These are phyloP conservation scores for Brachyhypopomus gauderio DNA, from an alignment of 2,113 vertebrate species.

Conservation along the genomic window DNA sequence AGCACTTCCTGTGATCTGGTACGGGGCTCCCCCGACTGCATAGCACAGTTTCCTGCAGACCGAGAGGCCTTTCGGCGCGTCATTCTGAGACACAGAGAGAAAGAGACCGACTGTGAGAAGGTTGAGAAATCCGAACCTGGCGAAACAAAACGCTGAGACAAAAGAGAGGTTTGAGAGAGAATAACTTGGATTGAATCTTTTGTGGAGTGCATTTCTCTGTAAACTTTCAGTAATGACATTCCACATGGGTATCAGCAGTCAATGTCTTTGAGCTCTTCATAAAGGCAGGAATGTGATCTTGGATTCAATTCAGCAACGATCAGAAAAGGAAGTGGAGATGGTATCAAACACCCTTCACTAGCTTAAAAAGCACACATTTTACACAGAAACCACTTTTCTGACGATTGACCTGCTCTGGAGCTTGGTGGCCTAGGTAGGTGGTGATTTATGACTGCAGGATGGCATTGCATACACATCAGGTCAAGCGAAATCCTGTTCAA, in stretches of 20 bases:
- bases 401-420: too few relatives aligned
- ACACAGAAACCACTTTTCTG: too few relatives aligned
- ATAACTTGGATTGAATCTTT: too few relatives aligned
- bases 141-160: background rate
- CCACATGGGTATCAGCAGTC: background rate
- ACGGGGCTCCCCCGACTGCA: constrained; percentile 88
- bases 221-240: background rate
- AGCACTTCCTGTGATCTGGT: constrained; percentile 90
- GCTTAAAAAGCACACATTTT: too few relatives aligned
- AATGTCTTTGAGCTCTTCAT: background rate
- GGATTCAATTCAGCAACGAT: background rate
- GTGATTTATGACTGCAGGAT: too few relatives aligned
- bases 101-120: background rate
- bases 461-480: too few relatives aligned
- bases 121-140: constrained; percentile 26
- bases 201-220: too few relatives aligned
- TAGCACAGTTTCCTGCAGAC: constrained; percentile 88
- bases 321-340: too few relatives aligned
- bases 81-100: constrained; percentile 50
- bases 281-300: background rate
- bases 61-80: constrained; percentile 68
- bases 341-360: too few relatives aligned
- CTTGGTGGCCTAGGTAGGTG: too few relatives aligned
- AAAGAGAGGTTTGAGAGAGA: background rate
- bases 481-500: too few relatives aligned